phyloP scores from a whole-genome alignment of 1,140 invertebrate genomes.

The Eulimnadia texana region DNA sequence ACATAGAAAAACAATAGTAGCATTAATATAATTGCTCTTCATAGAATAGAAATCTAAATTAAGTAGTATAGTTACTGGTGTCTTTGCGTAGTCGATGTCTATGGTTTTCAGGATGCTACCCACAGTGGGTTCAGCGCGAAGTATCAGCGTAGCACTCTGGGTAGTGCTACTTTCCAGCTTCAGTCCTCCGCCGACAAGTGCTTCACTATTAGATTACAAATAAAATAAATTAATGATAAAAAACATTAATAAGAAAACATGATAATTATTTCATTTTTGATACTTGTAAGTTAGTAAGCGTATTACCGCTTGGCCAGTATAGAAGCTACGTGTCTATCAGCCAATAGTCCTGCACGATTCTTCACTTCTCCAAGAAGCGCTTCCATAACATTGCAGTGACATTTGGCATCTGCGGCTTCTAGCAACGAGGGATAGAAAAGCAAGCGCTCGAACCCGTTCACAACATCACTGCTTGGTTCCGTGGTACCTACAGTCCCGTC shows the following conservation, averaged over 20 bases:
- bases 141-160: constrained; percentile 46
- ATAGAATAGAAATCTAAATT: background rate
- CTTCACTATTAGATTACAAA: constrained; percentile 28
- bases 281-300: constrained; percentile 17
- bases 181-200: constrained; percentile 33
- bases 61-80: constrained; percentile 41
- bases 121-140: constrained; percentile 71
- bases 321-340: constrained; percentile 55
- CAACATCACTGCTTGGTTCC: constrained; percentile 52
- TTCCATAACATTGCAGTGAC: constrained; percentile 71
- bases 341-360: constrained; percentile 57
- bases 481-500: constrained; percentile 16
- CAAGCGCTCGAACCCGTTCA: constrained; percentile 65
- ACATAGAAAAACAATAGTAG: constrained; percentile 24
- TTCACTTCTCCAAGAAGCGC: constrained; percentile 65
- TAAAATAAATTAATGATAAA: no score
- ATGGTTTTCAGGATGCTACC: constrained; percentile 73
- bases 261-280: constrained; percentile 12
- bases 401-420: constrained; percentile 76
- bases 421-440: constrained; percentile 64
- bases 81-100: constrained; percentile 73
- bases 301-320: constrained; percentile 48
- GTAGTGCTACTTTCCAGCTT: constrained; percentile 41
- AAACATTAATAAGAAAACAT: no score
- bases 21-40: no score